Base-by-base conservation (phyloP, 2,797 vertebrate genomes). In the Sandelia bainsii region DNA sequence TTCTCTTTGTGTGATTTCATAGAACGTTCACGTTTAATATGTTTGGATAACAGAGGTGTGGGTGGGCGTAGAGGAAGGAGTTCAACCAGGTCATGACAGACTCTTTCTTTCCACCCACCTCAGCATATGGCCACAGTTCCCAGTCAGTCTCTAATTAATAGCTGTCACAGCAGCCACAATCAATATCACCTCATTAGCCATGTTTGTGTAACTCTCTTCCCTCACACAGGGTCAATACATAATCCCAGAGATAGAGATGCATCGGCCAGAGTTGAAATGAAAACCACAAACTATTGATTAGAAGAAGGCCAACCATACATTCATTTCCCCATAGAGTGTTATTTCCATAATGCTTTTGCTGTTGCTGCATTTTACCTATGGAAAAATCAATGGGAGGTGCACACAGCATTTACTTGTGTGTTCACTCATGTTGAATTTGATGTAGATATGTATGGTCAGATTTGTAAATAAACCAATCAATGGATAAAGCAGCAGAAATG, bases 111-210 rank as follows among this genome's bases (percentile, higher is more conserved):
- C 84, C 80, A 49, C 83, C 82, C 75, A 82, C 80, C 75, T 86
- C 88, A 73, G 77, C 75, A 63, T 48, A 81, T 44, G 48, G 77
- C 82, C 83, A 75, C 87, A 83, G 82, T 27, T 83, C 84, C 85
- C 79, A 79, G 76, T 81, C 83, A 81, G 54, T 62, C 69, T 64
- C 85, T 93, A 93, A 94, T 94, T 89, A 94, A 95, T 92, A 92
- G 92, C 85, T 79, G 89, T 90, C 91, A 90, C 83, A 87, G 87
- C 84, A 83, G 87, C 91, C 91, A 84, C 88, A 81, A 93, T 94
- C 93, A 87, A 95, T 94, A 91, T 80, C 50, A 80, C 75, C 90
- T 94, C 91, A 91, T 94, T 94, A 92, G 81, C 69, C 73, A 56
- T 91, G 86, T 91, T 89, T 91, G 84, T 84, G 86, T 76, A 80